Base-by-base conservation (phyloP, 2,888 invertebrate species). In the Heliconius erato region DNA sequence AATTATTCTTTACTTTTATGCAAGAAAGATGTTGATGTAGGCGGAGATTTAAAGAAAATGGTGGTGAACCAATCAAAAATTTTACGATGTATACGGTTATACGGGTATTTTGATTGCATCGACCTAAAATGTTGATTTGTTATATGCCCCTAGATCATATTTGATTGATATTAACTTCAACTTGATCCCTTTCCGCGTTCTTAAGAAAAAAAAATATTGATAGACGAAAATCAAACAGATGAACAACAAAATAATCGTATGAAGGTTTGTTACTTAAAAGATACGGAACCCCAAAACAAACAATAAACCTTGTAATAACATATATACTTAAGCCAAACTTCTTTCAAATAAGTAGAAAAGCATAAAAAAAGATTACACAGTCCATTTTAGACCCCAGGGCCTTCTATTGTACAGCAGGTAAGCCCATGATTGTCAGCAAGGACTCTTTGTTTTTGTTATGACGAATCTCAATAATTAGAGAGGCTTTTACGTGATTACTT, bases 341-440 rank as follows among this genome's bases (percentile, higher is more conserved):
- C 54, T 6, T 63, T 63, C 12, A 35, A n/a, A 35, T n/a, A n/a
- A 6, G 9, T 12, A n/a, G 35, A 59, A 74, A 54, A n/a, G n/a
- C 32, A 76, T 35, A 63, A 63, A 76, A 76, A 59, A 14, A 35
- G 76, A 76, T 76, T 63, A 76, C 16, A 16, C 63, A 2, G 63
- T 35, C 59, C 40, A 40, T 40, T 63, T 63, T 35, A 40, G 7
- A 35, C 23, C 54, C n/a, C 63, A 16, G 76, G 74, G 11, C 19
- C 63, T 32, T 74, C 74, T 28, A 32, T 74, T 74, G 32, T 74
- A 32, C 7, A 9, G 74, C 74, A 76, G 74, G 74, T 76, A 76
- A 76, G 35, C 59, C 16, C 74, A 35, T n/a, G 59, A 63, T 76
- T 63, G 32, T 35, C 7, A 59, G 54, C 59, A 32, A 32, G 35